Evolutionary conservation across 2,113 vertebrate species (phyloP), one percentile per base, ranked within the genome.

Genomic region (Procavia capensis): DNA sequence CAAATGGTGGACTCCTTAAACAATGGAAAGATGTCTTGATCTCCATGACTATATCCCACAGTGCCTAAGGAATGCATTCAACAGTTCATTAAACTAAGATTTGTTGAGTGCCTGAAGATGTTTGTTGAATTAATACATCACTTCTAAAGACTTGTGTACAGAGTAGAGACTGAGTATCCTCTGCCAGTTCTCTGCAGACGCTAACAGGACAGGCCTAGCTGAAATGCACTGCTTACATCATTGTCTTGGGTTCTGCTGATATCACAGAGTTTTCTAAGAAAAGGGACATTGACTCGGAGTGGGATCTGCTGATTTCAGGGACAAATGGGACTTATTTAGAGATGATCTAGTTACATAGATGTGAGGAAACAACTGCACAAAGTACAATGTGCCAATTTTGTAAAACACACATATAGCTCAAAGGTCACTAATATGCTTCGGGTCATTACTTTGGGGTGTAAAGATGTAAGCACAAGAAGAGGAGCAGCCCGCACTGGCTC

Each of bases 21-120:
- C 41, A 43, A 34, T 4, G 41, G 79, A 66, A 74, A 25, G 4
- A n/a, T 24, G 3, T 22, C 72, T 81, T 64, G 8, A 61, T 63
- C 20, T 13, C 59, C 25, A 43, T 10, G 31, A 2, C 11, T 39
- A 50, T 5, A 70, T 5, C 36, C 66, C 43, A 34, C 41, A 45
- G 24, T 61, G 45, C 27, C 27, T 27, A 72, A 85, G 20, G 84
- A 25, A 74, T 45, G 57, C n/a, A 25, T 54, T 94, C 2, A 17
- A 45, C 63, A 81, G 70, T 39, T 95, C 85, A 85, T 85, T 91
- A 90, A 72, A 86, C 89, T 82, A 84, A 88, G 57, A 81, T 80
- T 85, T 91, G 80, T 24, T 64, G 47, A 90, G 79, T 59, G 74
- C 83, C 41, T 88, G 9, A 54, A 78, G 85, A 61, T 34, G 34